Base-by-base conservation (phyloP, 2,888 invertebrate genomes). In the Ischnura elegans region DNA sequence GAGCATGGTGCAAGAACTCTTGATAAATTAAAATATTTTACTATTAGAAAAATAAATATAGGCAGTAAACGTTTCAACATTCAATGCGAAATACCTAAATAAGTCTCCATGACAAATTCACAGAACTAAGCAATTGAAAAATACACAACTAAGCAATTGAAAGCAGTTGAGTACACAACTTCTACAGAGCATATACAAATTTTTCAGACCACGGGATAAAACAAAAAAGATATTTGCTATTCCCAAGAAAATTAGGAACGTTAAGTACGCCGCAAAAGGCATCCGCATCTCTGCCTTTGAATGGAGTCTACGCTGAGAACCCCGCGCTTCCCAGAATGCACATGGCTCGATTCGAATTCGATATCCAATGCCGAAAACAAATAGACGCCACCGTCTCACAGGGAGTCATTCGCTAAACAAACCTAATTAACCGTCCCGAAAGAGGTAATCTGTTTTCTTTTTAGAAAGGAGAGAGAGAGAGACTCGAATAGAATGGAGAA, bases 401-500 rank as follows among this genome's bases (percentile, higher is more conserved):
- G 13, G 36, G 76, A 76, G 76, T 76, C 76, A 76, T 76, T 76
- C 3, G 36, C 76, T 76, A 76, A 76, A 76, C 76, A 76, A 76
- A 76, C 76, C 76, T 76, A 76, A 76, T 76, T 76, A 76, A 36
- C 76, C 76, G 76, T 76, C 36, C 76, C 76, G 76, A 29, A n/a
- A 76, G 76, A 76, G 76, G 36, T 36, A 36, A 76, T 76, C 76
- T 76, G 76, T 36, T 76, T 36, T 36, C 76, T 76, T 76, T 51
- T 2, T 19, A 36, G 42, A 47, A 51, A 47, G 51, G 13, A 1
- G 42, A 47, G 87, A 47, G 51, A n/a, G 2, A 42, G 10, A 42
- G 61, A 43, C 42, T 55, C 55, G 25, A 42, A 90, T n/a, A 8
- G 42, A 19, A 13, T 36, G 43, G 42, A 4, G 25, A 25, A 47